Percentiles rank a stretch among this genome's conserved stretches.
Conservation (phyloP, 2,113 vertebrate genomes). For the Otus sunia region DNA sequence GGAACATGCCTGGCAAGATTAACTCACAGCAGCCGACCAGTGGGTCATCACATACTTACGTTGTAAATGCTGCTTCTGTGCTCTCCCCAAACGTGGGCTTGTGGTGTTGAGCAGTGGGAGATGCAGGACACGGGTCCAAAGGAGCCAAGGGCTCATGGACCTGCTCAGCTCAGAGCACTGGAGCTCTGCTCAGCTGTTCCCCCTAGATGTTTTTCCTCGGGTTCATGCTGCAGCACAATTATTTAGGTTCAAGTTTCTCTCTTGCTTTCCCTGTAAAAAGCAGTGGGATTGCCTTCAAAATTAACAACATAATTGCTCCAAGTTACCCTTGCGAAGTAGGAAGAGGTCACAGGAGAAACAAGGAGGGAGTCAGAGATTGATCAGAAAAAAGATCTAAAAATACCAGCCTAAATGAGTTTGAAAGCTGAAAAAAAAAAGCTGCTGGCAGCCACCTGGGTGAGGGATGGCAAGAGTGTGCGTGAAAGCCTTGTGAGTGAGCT, state of each 20-base stretch:
- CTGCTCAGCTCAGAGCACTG: not conserved
- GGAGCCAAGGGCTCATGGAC: not conserved
- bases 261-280: not conserved
- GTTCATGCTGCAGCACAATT: not conserved
- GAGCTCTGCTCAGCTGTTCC: not conserved
- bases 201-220: not conserved
- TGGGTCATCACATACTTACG: accelerated
- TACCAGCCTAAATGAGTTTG: not conserved
- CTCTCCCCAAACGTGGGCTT: accelerated
- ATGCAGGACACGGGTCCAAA: accelerated
- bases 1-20: not conserved
- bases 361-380: not conserved
- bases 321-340: not conserved
- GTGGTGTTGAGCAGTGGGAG: not conserved
- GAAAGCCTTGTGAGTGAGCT: not conserved
- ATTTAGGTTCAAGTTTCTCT: not conserved
- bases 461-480: accelerated
- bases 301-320: accelerated
- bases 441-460: not conserved
- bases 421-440: not conserved
- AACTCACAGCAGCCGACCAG: not conserved
- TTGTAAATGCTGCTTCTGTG: accelerated
- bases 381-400: not conserved
- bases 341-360: not conserved
- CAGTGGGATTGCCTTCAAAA: not conserved